phyloP scores from a whole-genome alignment of 2,888 invertebrate genomes.

The Baronia brevicornis region DNA sequence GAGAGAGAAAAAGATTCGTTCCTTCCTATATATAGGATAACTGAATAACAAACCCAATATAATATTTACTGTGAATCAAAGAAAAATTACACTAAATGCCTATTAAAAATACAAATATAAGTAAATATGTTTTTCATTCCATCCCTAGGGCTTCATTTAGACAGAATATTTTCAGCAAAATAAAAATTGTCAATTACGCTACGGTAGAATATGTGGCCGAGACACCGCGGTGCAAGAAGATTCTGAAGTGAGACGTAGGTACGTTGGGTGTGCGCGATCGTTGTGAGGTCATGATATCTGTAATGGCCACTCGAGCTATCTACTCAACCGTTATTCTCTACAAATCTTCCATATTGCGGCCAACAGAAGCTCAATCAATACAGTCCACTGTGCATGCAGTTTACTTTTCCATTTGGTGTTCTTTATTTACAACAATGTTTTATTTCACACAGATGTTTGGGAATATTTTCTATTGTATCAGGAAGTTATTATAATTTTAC shows the following conservation, averaged over 20 bases:
- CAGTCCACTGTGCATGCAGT: constrained; percentile 30
- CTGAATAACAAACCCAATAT: too few species aligned
- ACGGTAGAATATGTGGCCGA: constrained; percentile 26
- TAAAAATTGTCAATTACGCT: constrained; percentile 29
- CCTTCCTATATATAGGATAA: too few species aligned
- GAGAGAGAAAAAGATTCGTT: too few species aligned
- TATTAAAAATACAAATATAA: too few species aligned
- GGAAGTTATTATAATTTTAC: too few species aligned
- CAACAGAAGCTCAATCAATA: constrained; percentile 54
- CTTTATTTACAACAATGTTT: constrained; percentile 20
- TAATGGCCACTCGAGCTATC: constrained; percentile 71
- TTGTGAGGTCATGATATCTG: constrained; percentile 58
- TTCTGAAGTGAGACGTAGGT: constrained; percentile 50
- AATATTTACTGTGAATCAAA: too few species aligned
- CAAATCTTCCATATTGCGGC: constrained; percentile 67
- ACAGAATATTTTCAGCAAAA: constrained; percentile 9
- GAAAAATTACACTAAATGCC: too few species aligned
- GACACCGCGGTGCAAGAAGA: constrained; percentile 27
- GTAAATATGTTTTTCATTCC: too few species aligned
- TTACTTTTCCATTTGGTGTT: constrained; percentile 39
- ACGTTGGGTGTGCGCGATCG: constrained; percentile 48
- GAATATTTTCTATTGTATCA: too few species aligned
- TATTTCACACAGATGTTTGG: constrained; percentile 17
- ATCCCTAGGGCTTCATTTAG: too few species aligned
- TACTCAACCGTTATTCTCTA: constrained; percentile 63